Base-by-base conservation (phyloP, 37 sponge, comb jelly and placozoan genomes). In the Dysidea cf. avara region DNA sequence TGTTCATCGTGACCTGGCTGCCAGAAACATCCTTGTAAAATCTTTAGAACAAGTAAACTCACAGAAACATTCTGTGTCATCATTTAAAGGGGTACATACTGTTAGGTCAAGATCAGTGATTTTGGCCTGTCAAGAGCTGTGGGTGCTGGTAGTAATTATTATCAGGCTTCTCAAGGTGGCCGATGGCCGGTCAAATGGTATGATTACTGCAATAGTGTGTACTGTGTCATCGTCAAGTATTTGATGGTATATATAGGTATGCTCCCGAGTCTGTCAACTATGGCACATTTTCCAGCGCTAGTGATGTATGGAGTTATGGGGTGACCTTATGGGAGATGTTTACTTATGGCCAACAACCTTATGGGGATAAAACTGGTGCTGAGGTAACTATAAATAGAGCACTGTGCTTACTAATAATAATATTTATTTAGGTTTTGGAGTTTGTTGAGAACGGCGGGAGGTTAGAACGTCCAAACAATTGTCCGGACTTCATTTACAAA, bases 321-420 rank as follows among this genome's bases (percentile, higher is more conserved):
- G 78, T 97, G 24, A 94, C 95, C 21, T 72, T 97, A 16, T 97
- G 99, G 99, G 99, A 97, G 80, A 94, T 97, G 93, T 97, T 97
- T 81, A 89, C 94, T 21, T 87, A 74, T 72, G 99, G 99, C 1
- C 87, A 85, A 12, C 89, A 86, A 18, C 99, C 99, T 7, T 97
- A 97, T 80, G 95, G 90, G 26, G 99, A 97, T 18, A 80, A 75
- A 76, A 92, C 81, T 18, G 90, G 97, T 28, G 84, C 91, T 37
- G 82, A 89, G 76, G 97, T 96, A 37, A 62, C 65, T n/a, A 30
- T 40, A 43, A n/a, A n/a, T n/a, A n/a, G n/a, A n/a, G n/a, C n/a
- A 60, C 28, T 60, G 61, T 9, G 16, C 3, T 24, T n/a, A n/a
- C n/a, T n/a, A n/a, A 43, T 33, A 55, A 37, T 71, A 6, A 35